Evolutionary conservation across 2,888 invertebrate species (phyloP).

Genomic region (Carterocephalus palaemon): DNA sequence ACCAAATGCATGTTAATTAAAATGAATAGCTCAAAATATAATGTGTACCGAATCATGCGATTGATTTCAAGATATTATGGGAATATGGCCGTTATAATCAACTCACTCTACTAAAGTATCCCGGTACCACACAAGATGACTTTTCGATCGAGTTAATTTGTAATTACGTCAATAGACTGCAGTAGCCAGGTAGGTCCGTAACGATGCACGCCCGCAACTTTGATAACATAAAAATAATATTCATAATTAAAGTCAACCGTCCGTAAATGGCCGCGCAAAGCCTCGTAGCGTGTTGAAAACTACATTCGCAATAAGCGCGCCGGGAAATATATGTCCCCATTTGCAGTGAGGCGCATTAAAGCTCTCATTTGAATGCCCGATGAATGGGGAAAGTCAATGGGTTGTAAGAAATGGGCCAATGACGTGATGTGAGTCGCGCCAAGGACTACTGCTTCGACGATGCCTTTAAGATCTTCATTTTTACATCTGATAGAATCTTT

Average conservation of each 20-base stretch:
- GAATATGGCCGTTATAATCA: too few species aligned
- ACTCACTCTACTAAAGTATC: too few species aligned
- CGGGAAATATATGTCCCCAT: slow-evolving; percentile 18
- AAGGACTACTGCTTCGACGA: neutral
- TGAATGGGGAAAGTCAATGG: slow-evolving; percentile 75
- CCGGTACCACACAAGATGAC: too few species aligned
- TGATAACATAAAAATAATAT: neutral
- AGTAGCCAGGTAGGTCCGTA: too few species aligned
- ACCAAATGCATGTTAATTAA: neutral
- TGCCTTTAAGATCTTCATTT: too few species aligned
- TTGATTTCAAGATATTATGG: too few species aligned
- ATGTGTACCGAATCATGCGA: too few species aligned
- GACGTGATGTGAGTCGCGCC: slow-evolving; percentile 57
- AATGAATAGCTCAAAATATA: neutral
- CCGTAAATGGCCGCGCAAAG: neutral
- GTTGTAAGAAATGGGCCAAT: slow-evolving; percentile 74
- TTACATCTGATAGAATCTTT: too few species aligned
- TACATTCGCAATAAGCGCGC: slow-evolving; percentile 14
- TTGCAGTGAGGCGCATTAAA: slow-evolving; percentile 62
- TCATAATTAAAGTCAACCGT: slow-evolving; percentile 1
- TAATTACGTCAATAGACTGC: too few species aligned
- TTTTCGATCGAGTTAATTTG: too few species aligned
- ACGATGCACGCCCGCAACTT: too few species aligned
- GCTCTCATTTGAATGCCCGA: slow-evolving; percentile 68
- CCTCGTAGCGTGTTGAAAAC: slow-evolving; percentile 9